Evolutionary conservation across 2,113 vertebrate species (phyloP).

Genomic region (Gymnorhina tibicen): DNA sequence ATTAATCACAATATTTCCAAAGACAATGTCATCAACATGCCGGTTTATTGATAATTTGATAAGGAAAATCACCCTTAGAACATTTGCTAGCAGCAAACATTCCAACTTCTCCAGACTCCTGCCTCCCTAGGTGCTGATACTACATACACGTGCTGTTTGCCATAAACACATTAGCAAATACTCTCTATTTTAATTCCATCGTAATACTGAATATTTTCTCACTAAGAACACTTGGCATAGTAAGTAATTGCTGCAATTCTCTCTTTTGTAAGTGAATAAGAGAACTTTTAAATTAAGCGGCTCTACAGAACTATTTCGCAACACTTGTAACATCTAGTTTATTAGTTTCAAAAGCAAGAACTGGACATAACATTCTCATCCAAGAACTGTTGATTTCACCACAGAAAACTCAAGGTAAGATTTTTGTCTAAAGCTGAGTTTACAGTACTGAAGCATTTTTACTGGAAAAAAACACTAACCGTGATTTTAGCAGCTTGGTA

Average conservation of each 20-base stretch:
- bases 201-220: neutral
- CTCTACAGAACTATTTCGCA: neutral
- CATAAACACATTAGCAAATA: neutral
- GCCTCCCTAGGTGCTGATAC: neutral
- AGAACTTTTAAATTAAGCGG: neutral
- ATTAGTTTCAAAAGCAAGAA: neutral
- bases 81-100: neutral
- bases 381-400: neutral
- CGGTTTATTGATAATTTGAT: neutral
- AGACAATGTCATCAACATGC: neutral
- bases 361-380: neutral
- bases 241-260: neutral
- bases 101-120: neutral
- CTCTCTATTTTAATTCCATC: neutral
- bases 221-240: neutral
- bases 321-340: neutral
- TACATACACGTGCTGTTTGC: neutral
- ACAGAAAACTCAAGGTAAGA: neutral
- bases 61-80: constrained; percentile 36
- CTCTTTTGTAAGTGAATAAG: neutral
- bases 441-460: neutral
- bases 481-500: neutral
- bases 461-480: neutral
- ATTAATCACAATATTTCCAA: neutral
- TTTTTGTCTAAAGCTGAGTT: neutral